Percentiles rank a stretch among this genome's conserved stretches.
Evolutionary conservation across 2,797 vertebrate species (phyloP).

Genomic region (Takifugu rubripes): DNA sequence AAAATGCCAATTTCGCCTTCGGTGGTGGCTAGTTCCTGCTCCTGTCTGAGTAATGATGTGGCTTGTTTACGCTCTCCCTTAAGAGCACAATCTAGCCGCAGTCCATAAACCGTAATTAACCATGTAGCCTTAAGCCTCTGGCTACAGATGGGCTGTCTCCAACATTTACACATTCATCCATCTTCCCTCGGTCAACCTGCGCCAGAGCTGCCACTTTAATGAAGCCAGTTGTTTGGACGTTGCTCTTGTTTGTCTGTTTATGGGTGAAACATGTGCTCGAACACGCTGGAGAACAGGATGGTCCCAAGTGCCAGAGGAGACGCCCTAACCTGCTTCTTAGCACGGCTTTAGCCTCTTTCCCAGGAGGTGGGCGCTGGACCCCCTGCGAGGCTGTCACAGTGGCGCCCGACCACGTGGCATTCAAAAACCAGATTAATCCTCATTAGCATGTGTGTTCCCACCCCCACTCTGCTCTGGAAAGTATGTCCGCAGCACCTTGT

Average conservation of each 20-base stretch:
- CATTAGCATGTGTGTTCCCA: conserved; percentile 60
- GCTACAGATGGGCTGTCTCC: conserved; percentile 71
- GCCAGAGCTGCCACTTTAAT: conserved; percentile 54
- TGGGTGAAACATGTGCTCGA: conserved; percentile 37
- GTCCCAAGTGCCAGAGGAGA: conserved; percentile 59
- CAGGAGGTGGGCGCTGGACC: conserved; percentile 48
- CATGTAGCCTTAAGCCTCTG: conserved; percentile 71
- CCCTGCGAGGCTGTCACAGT: conserved; percentile 26
- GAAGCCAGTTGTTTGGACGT: conserved; percentile 51
- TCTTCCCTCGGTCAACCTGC: conserved; percentile 66
- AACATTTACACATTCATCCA: conserved; percentile 70
- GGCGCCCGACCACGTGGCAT: conserved; percentile 3
- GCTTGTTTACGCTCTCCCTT: conserved; percentile 79
- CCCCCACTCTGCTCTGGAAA: conserved; percentile 53
- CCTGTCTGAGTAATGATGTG: conserved; percentile 75
- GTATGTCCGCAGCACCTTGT: conserved; percentile 58
- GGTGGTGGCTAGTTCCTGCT: conserved; percentile 58
- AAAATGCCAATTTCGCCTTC: conserved; percentile 80
- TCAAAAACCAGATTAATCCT: conserved; percentile 54
- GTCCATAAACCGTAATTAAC: conserved; percentile 77
- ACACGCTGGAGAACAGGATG: conserved; percentile 51
- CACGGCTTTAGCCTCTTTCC: conserved; percentile 48
- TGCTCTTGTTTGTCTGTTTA: conserved; percentile 22
- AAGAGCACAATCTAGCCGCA: conserved; percentile 69
- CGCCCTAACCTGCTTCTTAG: conserved; percentile 60